Evolutionary conservation across 2,113 vertebrate genomes (phyloP), one percentile per base, ranked within the genome.

Genomic region (Saccopteryx bilineata): DNA sequence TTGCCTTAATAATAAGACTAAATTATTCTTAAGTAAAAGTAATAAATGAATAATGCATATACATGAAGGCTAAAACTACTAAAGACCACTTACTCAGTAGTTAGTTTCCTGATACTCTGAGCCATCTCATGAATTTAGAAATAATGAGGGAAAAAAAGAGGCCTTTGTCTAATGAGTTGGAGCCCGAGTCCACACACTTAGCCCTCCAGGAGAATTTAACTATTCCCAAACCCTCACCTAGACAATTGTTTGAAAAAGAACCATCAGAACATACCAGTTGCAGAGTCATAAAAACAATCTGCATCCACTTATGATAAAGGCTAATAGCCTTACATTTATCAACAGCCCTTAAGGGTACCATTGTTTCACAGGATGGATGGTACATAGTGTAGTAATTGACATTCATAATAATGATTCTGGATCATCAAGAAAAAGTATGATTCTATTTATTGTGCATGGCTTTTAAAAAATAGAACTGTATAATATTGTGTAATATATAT

Each of bases 231-330:
- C 12, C 65, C 54, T 95, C 24, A 76, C 5, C 5, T 31, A 90
- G 52, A 79, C 13, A 86, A 1, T 83, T 69, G 39, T 79, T 85
- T 92, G 83, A 80, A 96, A 39, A 94, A 86, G 82, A 94, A 80
- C 31, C 39, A 80, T 95, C 5, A 80, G 66, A 85, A 90, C 39
- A 91, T 68, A 61, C 8, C 82, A 31, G 74, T 75, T 69, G 92
- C 46, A 58, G 21, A 91, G n/a, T 69, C 80, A 52, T 93, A 68
- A 76, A 68, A 93, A 84, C 72, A 84, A 65, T 69, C 58, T 69
- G 18, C 60, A 72, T 71, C 31, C 71, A 92, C 48, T 87, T 87
- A 93, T 15, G 56, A 39, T 63, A 90, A 93, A 75, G 63, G 48
- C 85, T 85, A 9, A 90, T 28, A 95, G 72, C 56, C 12, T 86